Evolutionary conservation across 2,113 vertebrate genomes (phyloP).

Genomic region (Monopterus albus): DNA sequence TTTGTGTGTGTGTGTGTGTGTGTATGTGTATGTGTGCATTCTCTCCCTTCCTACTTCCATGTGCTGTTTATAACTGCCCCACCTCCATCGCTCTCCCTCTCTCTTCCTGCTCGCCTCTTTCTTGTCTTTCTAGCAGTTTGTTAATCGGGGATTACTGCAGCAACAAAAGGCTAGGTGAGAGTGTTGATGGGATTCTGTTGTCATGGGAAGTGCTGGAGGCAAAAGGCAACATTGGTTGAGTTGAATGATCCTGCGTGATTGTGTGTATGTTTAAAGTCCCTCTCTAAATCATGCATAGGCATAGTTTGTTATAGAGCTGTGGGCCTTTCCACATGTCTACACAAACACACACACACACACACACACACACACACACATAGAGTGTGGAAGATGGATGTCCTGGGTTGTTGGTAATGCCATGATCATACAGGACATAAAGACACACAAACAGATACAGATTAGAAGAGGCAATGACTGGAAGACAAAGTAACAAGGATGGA

Average conservation of each 20-base stretch:
- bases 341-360: neutral
- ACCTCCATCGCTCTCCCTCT: conserved; percentile 3
- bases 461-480: neutral
- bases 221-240: conserved; percentile 52
- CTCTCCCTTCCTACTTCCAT: conserved; percentile 36
- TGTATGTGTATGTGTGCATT: conserved; percentile 38
- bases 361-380: neutral
- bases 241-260: conserved; percentile 58
- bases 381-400: conserved; percentile 57
- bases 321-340: neutral
- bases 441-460: too few species aligned
- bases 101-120: conserved; percentile 22
- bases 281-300: conserved; percentile 61
- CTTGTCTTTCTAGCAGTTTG: conserved; percentile 63
- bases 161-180: conserved; percentile 70
- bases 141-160: conserved; percentile 70
- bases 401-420: conserved; percentile 24
- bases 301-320: conserved; percentile 56
- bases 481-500: neutral
- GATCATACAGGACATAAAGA: conserved; percentile 48
- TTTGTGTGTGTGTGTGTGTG: conserved; percentile 7
- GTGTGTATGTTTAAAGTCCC: conserved; percentile 54
- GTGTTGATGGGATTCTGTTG: conserved; percentile 69
- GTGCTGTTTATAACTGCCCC: conserved; percentile 38
- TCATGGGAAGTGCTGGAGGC: conserved; percentile 68